Conservation (phyloP, 1,140 invertebrate genomes). For the Solen grandis region DNA sequence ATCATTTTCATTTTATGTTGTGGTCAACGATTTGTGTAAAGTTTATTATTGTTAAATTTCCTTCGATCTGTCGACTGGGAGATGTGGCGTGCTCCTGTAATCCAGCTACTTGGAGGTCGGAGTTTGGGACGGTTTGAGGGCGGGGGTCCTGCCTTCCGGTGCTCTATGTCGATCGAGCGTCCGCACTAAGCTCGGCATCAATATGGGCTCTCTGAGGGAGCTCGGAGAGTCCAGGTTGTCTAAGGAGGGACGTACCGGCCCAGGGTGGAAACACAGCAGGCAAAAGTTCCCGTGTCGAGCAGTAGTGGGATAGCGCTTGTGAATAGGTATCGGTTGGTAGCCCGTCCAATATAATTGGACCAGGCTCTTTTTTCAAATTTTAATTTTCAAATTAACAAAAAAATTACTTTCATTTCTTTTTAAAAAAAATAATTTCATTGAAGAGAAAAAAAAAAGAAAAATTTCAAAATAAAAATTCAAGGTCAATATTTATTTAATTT, state of each 20-base stretch:
- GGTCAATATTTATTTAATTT: neutral
- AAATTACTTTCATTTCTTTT: neutral
- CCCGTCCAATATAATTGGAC: slow-evolving; percentile 57
- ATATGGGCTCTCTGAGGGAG: slow-evolving; percentile 86
- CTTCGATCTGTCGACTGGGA: slow-evolving; percentile 65
- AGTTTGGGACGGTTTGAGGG: slow-evolving; percentile 53
- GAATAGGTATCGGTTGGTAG: slow-evolving; percentile 86
- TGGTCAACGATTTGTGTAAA: too few relatives aligned
- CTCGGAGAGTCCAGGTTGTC: slow-evolving; percentile 90
- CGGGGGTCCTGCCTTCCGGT: slow-evolving; percentile 54
- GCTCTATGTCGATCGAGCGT: slow-evolving; percentile 83
- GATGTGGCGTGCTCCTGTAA: slow-evolving; percentile 90
- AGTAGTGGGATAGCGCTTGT: slow-evolving; percentile 98
- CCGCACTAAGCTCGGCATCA: slow-evolving; percentile 90
- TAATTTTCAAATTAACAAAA: neutral
- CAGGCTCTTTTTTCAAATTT: slow-evolving; percentile 41
- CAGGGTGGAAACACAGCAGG: slow-evolving; percentile 98
- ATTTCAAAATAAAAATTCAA: neutral
- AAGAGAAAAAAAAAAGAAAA: slow-evolving; percentile 79
- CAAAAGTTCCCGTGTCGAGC: slow-evolving; percentile 97
- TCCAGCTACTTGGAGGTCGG: slow-evolving; percentile 92
- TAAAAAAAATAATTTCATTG: too few relatives aligned
- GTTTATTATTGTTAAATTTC: slow-evolving; percentile 21
- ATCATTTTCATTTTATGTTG: too few relatives aligned
- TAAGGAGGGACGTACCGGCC: slow-evolving; percentile 96